These are phyloP conservation scores for Cebidichthys violaceus DNA, from an alignment of 2,113 vertebrate species.

Conservation along the genomic window DNA sequence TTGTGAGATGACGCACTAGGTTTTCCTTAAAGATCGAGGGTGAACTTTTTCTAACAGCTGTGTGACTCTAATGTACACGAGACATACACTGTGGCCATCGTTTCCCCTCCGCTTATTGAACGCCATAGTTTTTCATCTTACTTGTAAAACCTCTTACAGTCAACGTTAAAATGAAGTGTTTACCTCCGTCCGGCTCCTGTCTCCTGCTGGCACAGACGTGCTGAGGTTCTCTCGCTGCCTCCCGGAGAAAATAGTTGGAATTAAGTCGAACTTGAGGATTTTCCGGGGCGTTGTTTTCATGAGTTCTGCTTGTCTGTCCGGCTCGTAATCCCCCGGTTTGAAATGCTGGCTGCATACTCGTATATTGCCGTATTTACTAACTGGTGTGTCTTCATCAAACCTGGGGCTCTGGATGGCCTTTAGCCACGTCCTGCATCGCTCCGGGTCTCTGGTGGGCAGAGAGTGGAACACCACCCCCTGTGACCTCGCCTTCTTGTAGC, in stretches of 20 bases:
- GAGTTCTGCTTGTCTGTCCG: constrained; percentile 20
- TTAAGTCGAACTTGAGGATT: neutral
- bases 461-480: constrained; percentile 19
- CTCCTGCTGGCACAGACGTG: neutral
- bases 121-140: neutral
- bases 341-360: constrained; percentile 27
- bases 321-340: constrained; percentile 12
- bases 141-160: neutral
- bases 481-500: constrained; percentile 23
- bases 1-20: no score
- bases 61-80: no score
- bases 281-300: constrained; percentile 36
- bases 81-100: no score
- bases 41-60: no score
- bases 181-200: neutral
- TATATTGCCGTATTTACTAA: constrained; percentile 5
- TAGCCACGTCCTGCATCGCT: constrained; percentile 13
- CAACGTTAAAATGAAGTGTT: no score
- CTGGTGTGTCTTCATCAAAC: constrained; percentile 29
- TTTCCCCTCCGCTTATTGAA: no score
- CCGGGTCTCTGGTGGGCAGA: constrained; percentile 14
- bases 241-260: neutral
- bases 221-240: neutral
- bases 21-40: no score
- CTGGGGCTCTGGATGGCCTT: constrained; percentile 19